A percentile compares a stretch with the other conserved stretches of the same genome.
These are phyloP conservation scores for Mus pahari DNA, from an alignment of 2,113 vertebrate species.

Conservation along the genomic window DNA sequence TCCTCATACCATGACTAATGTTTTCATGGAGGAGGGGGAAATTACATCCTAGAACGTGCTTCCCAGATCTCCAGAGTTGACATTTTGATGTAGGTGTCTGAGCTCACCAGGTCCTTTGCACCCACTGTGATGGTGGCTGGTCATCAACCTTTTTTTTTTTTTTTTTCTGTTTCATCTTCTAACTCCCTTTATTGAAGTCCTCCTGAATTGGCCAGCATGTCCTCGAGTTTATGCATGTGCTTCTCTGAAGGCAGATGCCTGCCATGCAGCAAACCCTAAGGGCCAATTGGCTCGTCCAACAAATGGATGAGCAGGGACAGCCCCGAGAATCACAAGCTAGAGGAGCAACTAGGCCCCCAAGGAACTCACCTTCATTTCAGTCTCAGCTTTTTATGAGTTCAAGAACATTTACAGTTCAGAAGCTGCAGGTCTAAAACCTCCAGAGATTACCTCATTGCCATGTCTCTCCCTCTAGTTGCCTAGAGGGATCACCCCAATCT, in stretches of 20 bases:
- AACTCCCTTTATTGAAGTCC: neutral
- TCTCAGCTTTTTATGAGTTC: neutral
- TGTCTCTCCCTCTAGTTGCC: neutral
- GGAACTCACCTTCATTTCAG: neutral
- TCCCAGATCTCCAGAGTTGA: too few relatives aligned
- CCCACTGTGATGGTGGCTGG: neutral
- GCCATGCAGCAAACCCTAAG: neutral
- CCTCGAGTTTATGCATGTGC: neutral
- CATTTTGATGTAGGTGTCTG: neutral
- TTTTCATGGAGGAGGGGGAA: neutral
- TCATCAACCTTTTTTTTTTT: neutral
- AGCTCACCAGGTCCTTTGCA: neutral
- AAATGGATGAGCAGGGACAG: neutral
- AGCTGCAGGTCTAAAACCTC: neutral
- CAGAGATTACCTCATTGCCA: too few relatives aligned
- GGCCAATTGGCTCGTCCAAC: neutral
- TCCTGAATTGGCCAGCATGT: fast-evolving
- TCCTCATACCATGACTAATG: neutral
- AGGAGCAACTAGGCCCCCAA: neutral
- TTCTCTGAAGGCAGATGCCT: neutral
- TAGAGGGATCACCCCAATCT: neutral
- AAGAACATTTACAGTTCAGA: neutral
- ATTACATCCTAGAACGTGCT: neutral
- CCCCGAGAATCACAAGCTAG: neutral
- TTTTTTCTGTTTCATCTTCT: neutral